Evolutionary conservation across 2,113 vertebrate genomes (phyloP).

Genomic region (Mesembrinibis cayennensis): DNA sequence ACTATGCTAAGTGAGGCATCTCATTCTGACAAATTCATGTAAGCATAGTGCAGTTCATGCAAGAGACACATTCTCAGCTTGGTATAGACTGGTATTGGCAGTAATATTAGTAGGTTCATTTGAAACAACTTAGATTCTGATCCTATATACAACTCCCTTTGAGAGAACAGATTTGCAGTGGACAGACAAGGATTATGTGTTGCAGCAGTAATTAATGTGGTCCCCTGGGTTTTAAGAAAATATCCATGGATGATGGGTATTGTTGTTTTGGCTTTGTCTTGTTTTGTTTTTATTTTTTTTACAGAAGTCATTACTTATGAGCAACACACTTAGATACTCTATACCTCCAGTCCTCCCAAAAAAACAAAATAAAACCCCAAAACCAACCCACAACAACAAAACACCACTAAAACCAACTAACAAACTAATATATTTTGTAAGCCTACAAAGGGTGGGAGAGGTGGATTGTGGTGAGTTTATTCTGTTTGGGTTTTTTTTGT

Average conservation of each 20-base stretch:
- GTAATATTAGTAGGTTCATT: neutral
- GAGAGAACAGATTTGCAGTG: neutral
- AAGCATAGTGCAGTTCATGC: accelerated
- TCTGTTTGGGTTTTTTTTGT: neutral
- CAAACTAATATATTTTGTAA: neutral
- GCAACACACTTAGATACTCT: neutral
- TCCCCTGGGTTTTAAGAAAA: neutral
- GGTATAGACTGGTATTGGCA: neutral
- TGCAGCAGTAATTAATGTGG: neutral
- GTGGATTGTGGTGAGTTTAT: accelerated
- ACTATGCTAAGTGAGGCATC: neutral
- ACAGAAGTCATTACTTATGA: neutral
- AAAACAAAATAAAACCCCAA: neutral
- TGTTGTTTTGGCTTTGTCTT: neutral
- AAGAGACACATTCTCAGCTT: neutral
- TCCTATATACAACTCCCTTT: neutral
- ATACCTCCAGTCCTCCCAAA: neutral
- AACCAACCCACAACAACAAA: neutral
- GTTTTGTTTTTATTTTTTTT: neutral
- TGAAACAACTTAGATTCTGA: neutral
- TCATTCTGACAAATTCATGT: neutral
- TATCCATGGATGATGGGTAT: neutral
- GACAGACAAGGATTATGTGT: neutral
- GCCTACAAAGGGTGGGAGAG: neutral
- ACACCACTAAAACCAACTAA: neutral